Conservation (phyloP, 2,113 vertebrate species). For the Ovis canadensis region DNA sequence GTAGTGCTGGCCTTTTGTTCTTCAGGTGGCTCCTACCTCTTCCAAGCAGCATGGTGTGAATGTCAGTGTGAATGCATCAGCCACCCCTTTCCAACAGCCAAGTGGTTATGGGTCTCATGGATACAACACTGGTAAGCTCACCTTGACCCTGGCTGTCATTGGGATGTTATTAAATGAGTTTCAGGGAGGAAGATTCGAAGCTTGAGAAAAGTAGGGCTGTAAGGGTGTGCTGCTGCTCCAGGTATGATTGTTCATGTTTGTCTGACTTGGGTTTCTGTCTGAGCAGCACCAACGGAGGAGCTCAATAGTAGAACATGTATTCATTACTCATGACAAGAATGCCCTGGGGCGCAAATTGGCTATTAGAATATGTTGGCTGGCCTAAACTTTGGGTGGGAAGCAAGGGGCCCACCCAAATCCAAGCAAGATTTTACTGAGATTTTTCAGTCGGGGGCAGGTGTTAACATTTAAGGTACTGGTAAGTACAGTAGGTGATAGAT, state of each 20-base stretch:
- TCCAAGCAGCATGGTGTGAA: slow-evolving; percentile 98
- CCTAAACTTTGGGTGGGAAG: neutral
- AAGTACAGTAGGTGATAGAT: neutral
- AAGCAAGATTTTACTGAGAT: neutral
- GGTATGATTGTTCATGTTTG: neutral
- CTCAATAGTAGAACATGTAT: neutral
- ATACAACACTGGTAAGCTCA: slow-evolving; percentile 92
- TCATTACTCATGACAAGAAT: neutral
- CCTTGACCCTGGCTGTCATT: neutral
- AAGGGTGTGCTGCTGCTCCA: neutral
- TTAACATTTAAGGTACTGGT: neutral
- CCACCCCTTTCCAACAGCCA: slow-evolving; percentile 95
- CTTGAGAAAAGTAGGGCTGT: neutral
- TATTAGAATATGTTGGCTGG: neutral
- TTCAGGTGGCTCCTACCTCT: slow-evolving; percentile 96
- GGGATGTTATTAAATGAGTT: neutral
- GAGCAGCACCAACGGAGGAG: neutral
- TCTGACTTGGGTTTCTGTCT: neutral
- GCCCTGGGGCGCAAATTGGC: neutral
- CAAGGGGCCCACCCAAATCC: neutral
- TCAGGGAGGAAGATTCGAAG: neutral
- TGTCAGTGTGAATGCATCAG: slow-evolving; percentile 96
- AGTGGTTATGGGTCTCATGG: slow-evolving; percentile 96
- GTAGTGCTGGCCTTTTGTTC: neutral
- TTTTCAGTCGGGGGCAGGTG: neutral